Evolutionary conservation across 2,797 vertebrate genomes (phyloP).

Genomic region (Pseudochromis fuscus): DNA sequence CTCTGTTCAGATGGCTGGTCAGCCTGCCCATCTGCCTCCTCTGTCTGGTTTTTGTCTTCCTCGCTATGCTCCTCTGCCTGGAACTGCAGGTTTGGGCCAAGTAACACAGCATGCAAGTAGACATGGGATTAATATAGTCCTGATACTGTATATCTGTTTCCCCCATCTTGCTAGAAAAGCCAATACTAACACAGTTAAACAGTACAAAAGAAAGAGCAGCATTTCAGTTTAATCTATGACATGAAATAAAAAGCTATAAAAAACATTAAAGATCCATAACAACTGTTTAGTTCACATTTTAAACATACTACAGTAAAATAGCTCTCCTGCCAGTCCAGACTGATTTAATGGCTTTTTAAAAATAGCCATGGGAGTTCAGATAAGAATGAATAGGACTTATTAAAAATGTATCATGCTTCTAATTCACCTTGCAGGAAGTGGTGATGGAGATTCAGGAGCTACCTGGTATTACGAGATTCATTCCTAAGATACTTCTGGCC

Average conservation of each 20-base stretch:
- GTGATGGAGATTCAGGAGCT: constrained; percentile 91
- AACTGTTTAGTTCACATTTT: background rate
- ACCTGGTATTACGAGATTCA: constrained; percentile 88
- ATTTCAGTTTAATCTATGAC: background rate
- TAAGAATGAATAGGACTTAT: constrained; percentile 36
- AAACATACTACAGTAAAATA: background rate
- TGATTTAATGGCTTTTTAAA: constrained; percentile 21
- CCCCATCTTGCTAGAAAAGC: background rate
- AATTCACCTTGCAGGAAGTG: constrained; percentile 85
- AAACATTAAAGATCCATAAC: background rate
- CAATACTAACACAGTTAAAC: background rate
- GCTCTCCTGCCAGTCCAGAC: background rate
- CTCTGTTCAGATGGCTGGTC: constrained; percentile 91
- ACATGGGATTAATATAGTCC: background rate
- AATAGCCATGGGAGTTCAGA: constrained; percentile 37
- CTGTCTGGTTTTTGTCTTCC: constrained; percentile 90
- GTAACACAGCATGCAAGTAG: constrained; percentile 2
- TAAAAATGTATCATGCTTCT: constrained; percentile 43
- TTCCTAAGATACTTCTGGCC: constrained; percentile 92
- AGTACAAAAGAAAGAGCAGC: background rate
- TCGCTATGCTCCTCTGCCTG: constrained; percentile 94
- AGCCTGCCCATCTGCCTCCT: constrained; percentile 92
- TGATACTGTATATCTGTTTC: background rate
- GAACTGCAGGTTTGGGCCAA: constrained; percentile 80
- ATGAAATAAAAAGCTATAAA: background rate